phyloP scores from a whole-genome alignment of 1,140 invertebrate genomes.

The Nilaparvata lugens region DNA sequence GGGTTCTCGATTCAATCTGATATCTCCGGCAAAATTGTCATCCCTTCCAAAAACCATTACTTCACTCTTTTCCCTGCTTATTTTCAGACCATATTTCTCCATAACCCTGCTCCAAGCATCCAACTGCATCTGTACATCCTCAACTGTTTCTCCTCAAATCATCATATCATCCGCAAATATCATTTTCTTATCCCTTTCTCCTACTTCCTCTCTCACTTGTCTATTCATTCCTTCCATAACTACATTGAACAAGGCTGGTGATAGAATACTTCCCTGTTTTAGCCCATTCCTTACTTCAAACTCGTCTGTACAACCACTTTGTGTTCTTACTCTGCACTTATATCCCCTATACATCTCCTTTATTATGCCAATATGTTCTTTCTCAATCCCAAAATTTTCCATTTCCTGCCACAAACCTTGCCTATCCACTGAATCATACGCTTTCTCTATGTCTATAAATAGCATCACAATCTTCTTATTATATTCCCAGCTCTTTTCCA shows the following conservation, averaged over 20 bases:
- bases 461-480: neutral
- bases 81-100: neutral
- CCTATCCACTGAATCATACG: neutral
- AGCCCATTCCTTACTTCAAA: neutral
- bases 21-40: neutral
- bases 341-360: neutral
- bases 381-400: neutral
- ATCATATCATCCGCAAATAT: constrained; percentile 3
- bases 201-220: neutral
- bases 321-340: neutral
- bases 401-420: neutral
- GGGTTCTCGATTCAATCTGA: neutral
- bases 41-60: constrained; percentile 1
- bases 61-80: neutral
- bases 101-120: neutral
- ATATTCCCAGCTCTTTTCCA: neutral
- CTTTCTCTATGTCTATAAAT: constrained; percentile 1
- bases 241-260: neutral
- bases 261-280: constrained; percentile 3
- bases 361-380: neutral
- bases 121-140: neutral
- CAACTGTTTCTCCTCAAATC: neutral
- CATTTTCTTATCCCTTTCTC: neutral
- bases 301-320: neutral
- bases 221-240: neutral